These are phyloP conservation scores for Microplitis demolitor DNA, from an alignment of 1,140 invertebrate genomes.

Conservation along the genomic window DNA sequence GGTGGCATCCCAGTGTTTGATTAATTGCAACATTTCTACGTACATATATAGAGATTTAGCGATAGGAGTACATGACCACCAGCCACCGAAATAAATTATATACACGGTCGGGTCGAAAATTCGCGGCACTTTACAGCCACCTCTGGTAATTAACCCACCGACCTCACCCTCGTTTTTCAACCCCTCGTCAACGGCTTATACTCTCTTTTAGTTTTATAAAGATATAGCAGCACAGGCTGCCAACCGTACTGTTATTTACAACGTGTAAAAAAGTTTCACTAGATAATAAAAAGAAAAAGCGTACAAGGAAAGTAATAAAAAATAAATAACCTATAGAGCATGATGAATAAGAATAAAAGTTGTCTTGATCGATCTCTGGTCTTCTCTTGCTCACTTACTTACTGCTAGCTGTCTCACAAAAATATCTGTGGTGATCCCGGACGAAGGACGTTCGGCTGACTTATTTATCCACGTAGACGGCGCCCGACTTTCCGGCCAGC, in stretches of 20 bases:
- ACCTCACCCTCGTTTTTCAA: constrained; percentile 2
- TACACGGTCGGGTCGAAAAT: constrained; percentile 7
- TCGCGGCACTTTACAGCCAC: constrained; percentile 5
- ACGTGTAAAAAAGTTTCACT: no score
- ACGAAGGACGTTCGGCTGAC: not conserved
- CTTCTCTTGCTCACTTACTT: not conserved
- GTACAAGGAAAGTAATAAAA: no score
- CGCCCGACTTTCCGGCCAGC: constrained; percentile 13
- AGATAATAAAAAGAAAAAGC: no score
- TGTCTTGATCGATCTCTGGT: not conserved
- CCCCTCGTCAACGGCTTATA: constrained; percentile 3
- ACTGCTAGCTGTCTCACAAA: no score
- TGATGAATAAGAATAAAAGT: no score
- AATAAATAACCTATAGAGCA: no score
- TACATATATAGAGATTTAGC: constrained; percentile 7
- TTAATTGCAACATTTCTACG: constrained; percentile 52
- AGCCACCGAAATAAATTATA: constrained; percentile 13
- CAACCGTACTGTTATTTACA: no score
- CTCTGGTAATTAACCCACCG: constrained; percentile 6
- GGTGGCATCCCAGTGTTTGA: constrained; percentile 50
- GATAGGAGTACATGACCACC: constrained; percentile 11
- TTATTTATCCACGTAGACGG: constrained; percentile 17
- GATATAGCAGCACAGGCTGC: no score
- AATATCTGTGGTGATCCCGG: constrained; percentile 1
- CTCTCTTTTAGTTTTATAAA: not conserved